These are phyloP conservation scores for Chelonus formosanus DNA, from an alignment of 2,888 invertebrate genomes.

Conservation along the genomic window DNA sequence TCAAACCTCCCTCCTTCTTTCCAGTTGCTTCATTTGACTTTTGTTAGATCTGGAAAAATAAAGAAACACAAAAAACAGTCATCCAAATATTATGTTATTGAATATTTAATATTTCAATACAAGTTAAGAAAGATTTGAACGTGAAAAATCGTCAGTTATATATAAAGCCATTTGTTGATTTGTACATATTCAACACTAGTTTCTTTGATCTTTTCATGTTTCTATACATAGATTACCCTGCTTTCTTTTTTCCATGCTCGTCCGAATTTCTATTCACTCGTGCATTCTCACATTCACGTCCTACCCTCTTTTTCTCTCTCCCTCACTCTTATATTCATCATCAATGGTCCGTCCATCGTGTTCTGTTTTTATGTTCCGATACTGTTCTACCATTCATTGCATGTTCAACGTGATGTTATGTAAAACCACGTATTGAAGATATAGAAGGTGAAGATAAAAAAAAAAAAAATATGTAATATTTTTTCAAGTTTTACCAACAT, in stretches of 20 bases:
- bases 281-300: constrained; percentile 32
- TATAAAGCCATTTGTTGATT: constrained; percentile 12
- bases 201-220: constrained; percentile 6
- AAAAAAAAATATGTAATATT: constrained; percentile 1
- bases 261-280: constrained; percentile 31
- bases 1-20: constrained; percentile 52
- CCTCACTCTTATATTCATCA: constrained; percentile 31
- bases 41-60: constrained; percentile 47
- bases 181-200: constrained; percentile 5
- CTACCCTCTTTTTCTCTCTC: background rate
- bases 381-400: constrained; percentile 27
- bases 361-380: constrained; percentile 13
- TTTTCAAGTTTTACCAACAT: background rate
- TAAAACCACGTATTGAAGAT: constrained; percentile 9
- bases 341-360: constrained; percentile 27
- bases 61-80: background rate
- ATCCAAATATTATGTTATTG: too few relatives aligned
- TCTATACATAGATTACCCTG: background rate
- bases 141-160: constrained; percentile 14
- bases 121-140: too few relatives aligned
- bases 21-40: constrained; percentile 54
- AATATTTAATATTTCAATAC: too few relatives aligned
- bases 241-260: constrained; percentile 7
- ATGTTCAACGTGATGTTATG: background rate
- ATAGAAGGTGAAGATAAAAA: background rate